Conservation (phyloP, 2,888 invertebrate genomes). For the Aethes cnicana region DNA sequence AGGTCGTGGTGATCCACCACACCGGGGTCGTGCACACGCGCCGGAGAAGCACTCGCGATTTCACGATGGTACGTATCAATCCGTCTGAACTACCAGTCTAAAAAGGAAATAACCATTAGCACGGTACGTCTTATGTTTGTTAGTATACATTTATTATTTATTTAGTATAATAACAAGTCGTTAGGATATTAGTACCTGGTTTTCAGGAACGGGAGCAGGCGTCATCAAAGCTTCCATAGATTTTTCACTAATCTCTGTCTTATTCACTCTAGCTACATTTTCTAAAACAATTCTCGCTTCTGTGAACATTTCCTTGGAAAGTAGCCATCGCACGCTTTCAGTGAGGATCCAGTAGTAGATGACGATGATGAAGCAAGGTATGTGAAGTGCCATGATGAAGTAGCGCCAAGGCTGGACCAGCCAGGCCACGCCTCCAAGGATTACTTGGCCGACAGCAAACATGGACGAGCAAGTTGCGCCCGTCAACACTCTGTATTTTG, state of each 20-base stretch:
- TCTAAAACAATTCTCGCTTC: constrained; percentile 83
- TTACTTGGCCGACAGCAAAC: constrained; percentile 87
- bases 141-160: too few species aligned
- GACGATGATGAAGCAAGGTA: constrained; percentile 85
- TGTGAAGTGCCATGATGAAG: constrained; percentile 84
- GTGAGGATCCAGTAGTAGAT: constrained; percentile 84
- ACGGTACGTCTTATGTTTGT: too few species aligned
- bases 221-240: constrained; percentile 68
- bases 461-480: constrained; percentile 86
- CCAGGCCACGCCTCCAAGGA: constrained; percentile 86
- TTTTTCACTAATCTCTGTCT: constrained; percentile 78
- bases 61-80: constrained; percentile 58
- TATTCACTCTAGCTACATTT: constrained; percentile 84
- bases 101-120: too few species aligned
- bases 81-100: not conserved
- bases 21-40: constrained; percentile 85
- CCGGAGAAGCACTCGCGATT: constrained; percentile 75
- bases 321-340: constrained; percentile 89
- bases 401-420: constrained; percentile 85
- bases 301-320: constrained; percentile 84
- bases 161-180: too few species aligned
- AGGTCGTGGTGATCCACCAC: constrained; percentile 90
- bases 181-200: not conserved
- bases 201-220: constrained; percentile 48
- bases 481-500: constrained; percentile 86